Percentiles rank a stretch among this genome's conserved stretches.
Evolutionary conservation across 2,888 invertebrate genomes (phyloP).

Genomic region (Morpho deidamia): DNA sequence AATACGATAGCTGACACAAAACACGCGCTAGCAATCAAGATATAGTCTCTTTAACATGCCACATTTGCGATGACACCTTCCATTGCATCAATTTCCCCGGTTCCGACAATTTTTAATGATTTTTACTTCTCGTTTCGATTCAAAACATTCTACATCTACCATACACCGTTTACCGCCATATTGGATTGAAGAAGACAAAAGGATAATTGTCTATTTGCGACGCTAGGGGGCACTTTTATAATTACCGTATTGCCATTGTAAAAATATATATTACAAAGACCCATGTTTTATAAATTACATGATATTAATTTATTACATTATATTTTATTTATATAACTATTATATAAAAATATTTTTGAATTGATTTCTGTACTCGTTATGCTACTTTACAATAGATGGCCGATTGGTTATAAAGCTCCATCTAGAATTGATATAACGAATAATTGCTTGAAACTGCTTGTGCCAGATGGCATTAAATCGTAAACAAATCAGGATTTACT

Average conservation of each 20-base stretch:
- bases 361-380: background rate
- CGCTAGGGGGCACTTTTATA: constrained; percentile 43
- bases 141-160: constrained; percentile 75
- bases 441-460: background rate
- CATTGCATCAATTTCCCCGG: constrained; percentile 44
- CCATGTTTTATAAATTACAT: background rate
- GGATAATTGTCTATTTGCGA: constrained; percentile 32
- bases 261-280: constrained; percentile 12
- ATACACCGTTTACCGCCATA: constrained; percentile 75
- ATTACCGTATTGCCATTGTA: constrained; percentile 40
- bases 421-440: too few species aligned
- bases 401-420: too few species aligned
- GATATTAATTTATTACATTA: background rate
- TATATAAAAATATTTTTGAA: too few species aligned
- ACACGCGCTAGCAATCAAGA: constrained; percentile 38
- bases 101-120: constrained; percentile 44
- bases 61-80: constrained; percentile 46
- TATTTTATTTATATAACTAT: background rate
- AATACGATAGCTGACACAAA: constrained; percentile 46
- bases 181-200: constrained; percentile 73
- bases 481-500: too few species aligned
- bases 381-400: constrained; percentile 12
- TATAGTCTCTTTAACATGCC: constrained; percentile 40
- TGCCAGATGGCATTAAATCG: background rate
- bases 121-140: constrained; percentile 62